A percentile compares a stretch with the other conserved stretches of the same genome.
Evolutionary conservation across 2,113 vertebrate genomes (phyloP).

Genomic region (Herpetotheres cachinnans): DNA sequence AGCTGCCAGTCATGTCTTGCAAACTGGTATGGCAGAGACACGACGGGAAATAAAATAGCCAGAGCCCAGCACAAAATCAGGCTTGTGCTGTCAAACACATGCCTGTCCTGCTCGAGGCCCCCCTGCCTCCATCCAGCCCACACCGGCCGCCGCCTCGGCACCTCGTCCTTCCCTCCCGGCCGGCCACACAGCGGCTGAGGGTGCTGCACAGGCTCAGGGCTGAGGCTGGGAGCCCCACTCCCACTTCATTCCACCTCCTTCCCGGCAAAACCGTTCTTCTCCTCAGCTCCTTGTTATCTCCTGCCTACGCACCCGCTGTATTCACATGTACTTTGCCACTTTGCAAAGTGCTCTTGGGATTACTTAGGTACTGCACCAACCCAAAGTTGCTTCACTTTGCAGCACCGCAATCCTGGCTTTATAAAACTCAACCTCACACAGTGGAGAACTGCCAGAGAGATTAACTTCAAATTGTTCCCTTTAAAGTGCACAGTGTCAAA

Average conservation of each 20-base stretch:
- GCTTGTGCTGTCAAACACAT: background rate
- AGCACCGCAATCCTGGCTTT: background rate
- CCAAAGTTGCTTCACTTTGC: background rate
- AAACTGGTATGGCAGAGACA: background rate
- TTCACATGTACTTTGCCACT: constrained; percentile 24
- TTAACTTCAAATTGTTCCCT: background rate
- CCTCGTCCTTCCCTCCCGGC: rapidly evolving
- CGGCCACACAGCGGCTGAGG: rapidly evolving
- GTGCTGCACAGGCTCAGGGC: background rate
- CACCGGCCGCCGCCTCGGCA: background rate
- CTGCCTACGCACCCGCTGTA: background rate
- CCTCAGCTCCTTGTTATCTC: constrained; percentile 14
- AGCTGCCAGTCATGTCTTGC: constrained; percentile 48
- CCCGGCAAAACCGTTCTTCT: background rate
- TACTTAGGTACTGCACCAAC: constrained; percentile 29
- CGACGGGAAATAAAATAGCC: background rate
- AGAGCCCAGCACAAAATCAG: background rate
- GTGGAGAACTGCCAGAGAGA: background rate
- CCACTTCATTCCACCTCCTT: constrained; percentile 27
- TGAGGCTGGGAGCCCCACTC: background rate
- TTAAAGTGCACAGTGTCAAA: background rate
- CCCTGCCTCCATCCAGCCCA: background rate
- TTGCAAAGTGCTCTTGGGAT: constrained; percentile 28
- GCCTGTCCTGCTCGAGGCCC: rapidly evolving
- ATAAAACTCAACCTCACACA: background rate